Base-by-base conservation (phyloP, 2,888 invertebrate species). In the Deroplatys truncata region DNA sequence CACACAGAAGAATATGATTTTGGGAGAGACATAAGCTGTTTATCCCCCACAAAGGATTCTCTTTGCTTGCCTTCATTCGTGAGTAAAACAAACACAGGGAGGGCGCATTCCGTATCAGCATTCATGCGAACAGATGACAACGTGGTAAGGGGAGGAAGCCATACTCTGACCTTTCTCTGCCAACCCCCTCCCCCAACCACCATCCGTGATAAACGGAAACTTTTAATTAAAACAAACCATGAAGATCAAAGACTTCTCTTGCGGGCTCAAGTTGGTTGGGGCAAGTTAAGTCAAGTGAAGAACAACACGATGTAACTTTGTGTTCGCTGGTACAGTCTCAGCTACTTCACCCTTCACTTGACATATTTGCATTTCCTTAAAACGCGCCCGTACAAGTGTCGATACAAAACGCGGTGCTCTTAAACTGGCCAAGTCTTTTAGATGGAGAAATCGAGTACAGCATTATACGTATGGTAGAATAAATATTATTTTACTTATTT, bases 141-240 rank as follows among this genome's bases (percentile, higher is more conserved):
- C 89, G 87, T 31, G 85, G n/a, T 35, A 31, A 82, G 82, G 25
- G 15, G 43, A 31, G 28, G 72, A 83, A 29, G 82, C 87, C n/a
- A 83, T 83, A 82, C 89, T 89, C 89, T 89, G 89, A 89, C 89
- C 89, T 89, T 85, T 82, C 31, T 84, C 56, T 84, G 84, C 88
- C 88, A 88, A 72, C 88, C 84, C 84, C 88, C 20, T 84, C 25
- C 15, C 88, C 83, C 16, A 15, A 43, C n/a, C 28, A 25, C 88
- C 85, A 20, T 72, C 82, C 82, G 72, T 90, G 90, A 90, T 90
- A 88, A 90, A 90, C 90, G 90, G 84, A 89, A 90, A 90, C 90
- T 90, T 90, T 90, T 90, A 90, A 90, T 90, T 90, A 90, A 90
- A 90, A 90, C 90, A 90, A 89, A 90, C 90, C 89, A 84, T 82